phyloP scores from a whole-genome alignment of 2,888 invertebrate genomes.

The Dicyrtoma fusca region DNA sequence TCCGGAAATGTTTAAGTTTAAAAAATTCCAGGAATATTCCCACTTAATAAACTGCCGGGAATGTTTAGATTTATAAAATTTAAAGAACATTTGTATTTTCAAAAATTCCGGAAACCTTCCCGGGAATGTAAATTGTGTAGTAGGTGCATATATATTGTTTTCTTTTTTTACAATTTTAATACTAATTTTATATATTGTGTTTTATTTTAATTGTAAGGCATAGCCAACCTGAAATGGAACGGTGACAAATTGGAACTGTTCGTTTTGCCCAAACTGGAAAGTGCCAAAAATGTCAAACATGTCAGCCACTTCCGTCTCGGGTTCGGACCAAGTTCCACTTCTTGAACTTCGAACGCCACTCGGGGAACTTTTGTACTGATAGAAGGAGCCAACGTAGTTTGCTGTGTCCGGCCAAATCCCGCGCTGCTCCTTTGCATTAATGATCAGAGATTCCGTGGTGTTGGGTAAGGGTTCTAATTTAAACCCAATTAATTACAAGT shows the following conservation, averaged over 20 bases:
- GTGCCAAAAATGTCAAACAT: slow-evolving; percentile 32
- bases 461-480: slow-evolving; percentile 17
- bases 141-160: no score
- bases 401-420: slow-evolving; percentile 20
- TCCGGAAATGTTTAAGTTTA: no score
- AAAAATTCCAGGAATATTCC: no score
- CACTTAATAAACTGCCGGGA: no score
- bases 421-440: slow-evolving; percentile 23
- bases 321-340: neutral
- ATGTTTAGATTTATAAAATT: no score
- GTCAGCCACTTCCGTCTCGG: neutral
- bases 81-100: no score
- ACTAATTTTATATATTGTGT: neutral
- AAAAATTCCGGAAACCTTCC: no score
- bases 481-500: neutral
- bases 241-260: slow-evolving; percentile 20
- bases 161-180: no score
- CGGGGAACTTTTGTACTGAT: neutral
- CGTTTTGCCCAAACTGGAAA: slow-evolving; percentile 17
- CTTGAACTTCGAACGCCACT: no score
- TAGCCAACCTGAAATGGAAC: slow-evolving; percentile 25
- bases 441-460: slow-evolving; percentile 21
- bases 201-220: no score
- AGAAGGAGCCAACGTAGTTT: slow-evolving; percentile 7
- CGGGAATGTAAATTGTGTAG: no score